Evolutionary conservation across 1,140 invertebrate species (phyloP).

Genomic region (Heterodera carotae): DNA sequence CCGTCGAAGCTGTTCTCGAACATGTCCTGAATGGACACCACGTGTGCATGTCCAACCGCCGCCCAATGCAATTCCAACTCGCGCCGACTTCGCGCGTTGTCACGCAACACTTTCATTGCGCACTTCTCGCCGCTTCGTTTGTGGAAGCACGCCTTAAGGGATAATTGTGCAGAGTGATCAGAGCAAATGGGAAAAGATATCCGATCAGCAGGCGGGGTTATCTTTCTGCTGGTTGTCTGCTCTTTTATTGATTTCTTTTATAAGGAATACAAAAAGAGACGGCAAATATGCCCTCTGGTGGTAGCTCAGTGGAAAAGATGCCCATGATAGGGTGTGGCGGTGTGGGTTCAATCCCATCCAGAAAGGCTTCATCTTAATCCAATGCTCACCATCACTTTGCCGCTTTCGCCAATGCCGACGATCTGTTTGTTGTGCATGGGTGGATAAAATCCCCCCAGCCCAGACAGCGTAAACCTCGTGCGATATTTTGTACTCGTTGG

Average conservation of each 20-base stretch:
- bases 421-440: constrained; percentile 68
- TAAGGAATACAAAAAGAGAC: no score
- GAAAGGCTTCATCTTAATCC: background rate
- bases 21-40: constrained; percentile 89
- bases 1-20: constrained; percentile 91
- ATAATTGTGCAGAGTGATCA: background rate
- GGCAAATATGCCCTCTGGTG: background rate
- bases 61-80: constrained; percentile 95
- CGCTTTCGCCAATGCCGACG: constrained; percentile 94
- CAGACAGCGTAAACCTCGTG: constrained; percentile 69
- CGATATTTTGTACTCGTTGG: constrained; percentile 90
- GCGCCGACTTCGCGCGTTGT: constrained; percentile 84
- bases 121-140: constrained; percentile 76
- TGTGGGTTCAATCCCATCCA: background rate
- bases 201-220: no score
- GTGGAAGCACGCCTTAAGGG: constrained; percentile 71
- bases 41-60: constrained; percentile 84
- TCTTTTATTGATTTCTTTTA: no score
- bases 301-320: no score
- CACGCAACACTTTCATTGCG: constrained; percentile 87
- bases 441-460: constrained; percentile 19
- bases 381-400: constrained; percentile 73
- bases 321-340: no score
- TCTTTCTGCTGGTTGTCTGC: no score
- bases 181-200: background rate